Conservation (phyloP, 1,140 invertebrate genomes). For the Penaeus japonicus region DNA sequence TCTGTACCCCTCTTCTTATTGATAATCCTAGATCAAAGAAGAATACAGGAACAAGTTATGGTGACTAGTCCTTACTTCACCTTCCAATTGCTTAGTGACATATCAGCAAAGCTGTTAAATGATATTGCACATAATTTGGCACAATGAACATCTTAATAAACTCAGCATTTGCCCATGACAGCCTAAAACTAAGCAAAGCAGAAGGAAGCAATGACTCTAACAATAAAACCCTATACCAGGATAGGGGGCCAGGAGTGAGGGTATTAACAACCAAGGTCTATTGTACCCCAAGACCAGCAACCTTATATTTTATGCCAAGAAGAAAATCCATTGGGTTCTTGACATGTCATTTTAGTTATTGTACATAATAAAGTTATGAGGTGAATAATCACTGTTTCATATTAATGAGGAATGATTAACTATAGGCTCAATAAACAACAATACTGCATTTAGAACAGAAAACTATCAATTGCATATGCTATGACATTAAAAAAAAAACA, state of each 20-base stretch:
- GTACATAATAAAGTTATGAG: neutral
- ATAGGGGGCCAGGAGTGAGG: constrained; percentile 33
- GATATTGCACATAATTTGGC: constrained; percentile 38
- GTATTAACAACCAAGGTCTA: neutral
- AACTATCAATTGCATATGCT: neutral
- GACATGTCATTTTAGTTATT: neutral
- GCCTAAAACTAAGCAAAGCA: neutral
- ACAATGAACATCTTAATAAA: constrained; percentile 8
- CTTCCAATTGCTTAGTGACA: neutral
- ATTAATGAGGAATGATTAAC: constrained; percentile 30
- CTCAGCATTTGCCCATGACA: neutral
- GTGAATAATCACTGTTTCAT: neutral
- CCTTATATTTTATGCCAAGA: neutral
- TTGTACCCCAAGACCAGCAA: neutral
- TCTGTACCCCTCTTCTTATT: too few species aligned
- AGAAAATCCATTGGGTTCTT: neutral
- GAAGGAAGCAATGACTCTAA: neutral
- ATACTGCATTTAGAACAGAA: neutral
- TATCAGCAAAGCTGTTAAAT: neutral
- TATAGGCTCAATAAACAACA: neutral
- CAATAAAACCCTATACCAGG: constrained; percentile 18
- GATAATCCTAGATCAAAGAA: neutral
- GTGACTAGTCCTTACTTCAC: neutral
- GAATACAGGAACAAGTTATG: neutral
- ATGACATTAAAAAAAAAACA: neutral